Base-by-base conservation (phyloP, 23 tunicate species). In the Phallusia fumigata region DNA sequence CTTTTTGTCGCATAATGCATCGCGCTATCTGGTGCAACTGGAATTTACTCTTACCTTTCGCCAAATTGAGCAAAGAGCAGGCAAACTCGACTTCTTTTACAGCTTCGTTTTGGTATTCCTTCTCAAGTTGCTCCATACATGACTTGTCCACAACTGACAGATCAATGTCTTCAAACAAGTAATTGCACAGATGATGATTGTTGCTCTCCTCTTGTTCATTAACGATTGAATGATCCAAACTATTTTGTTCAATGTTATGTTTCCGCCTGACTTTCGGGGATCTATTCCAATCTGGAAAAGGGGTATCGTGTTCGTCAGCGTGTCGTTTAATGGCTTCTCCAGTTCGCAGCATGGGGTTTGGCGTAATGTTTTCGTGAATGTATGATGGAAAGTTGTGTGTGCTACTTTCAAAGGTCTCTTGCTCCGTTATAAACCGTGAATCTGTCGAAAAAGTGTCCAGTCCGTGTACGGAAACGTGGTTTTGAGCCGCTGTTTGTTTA, bases 61-160 rank as follows among this genome's bases (percentile, higher is more conserved):
- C 64, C 36, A 94, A 40, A 40, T 89, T 79, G 22, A 89, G 84
- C 36, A 81, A 24, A 31, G 84, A 34, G 53, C 98, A 94, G 30
- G 98, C 98, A 1, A 77, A 65, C 26, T 89, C 83, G 0, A 89
- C 91, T 44, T 94, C 93, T 74, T 86, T 83, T 18, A 89, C 44
- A 31, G 92, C 98, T 78, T 94, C 98, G 33, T 89, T 89, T 33
- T 90, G 84, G 72, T 84, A 90, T 65, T 82, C 81, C 33, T 76
- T 79, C 74, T 92, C 89, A 74, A 92, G 78, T 65, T 89, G 86
- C 65, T 94, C 98, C 98, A 94, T 89, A 35, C 94, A 83, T 24
- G 84, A 36, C 34, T 64, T 80, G 58, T 89, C 87, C 26, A 89
- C 80, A 24, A 35, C 94, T 13, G 82, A 64, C 0, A 84, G 50